Conservation (phyloP, 1,140 invertebrate genomes). For the Protaetia brevitarsis region DNA sequence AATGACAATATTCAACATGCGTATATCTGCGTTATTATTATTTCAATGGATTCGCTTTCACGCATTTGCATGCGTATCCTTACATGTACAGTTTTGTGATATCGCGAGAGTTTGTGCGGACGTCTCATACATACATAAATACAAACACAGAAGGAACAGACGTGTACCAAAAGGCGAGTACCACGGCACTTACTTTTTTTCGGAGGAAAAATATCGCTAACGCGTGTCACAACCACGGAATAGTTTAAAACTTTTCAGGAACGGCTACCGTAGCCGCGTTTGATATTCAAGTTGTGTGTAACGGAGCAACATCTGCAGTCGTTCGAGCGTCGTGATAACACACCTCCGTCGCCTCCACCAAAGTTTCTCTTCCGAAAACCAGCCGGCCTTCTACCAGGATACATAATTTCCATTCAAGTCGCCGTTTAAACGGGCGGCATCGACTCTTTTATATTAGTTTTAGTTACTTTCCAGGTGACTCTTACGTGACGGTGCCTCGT, state of each 20-base stretch:
- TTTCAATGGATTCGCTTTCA: slow-evolving; percentile 1
- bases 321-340: slow-evolving; percentile 5
- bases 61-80: neutral
- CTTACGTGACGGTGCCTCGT: neutral
- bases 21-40: neutral
- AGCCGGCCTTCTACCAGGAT: neutral
- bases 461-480: slow-evolving; percentile 5
- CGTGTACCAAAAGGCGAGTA: too few relatives aligned
- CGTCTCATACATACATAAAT: neutral
- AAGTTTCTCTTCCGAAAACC: neutral
- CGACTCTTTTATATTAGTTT: slow-evolving; percentile 13
- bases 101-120: neutral
- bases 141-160: too few relatives aligned
- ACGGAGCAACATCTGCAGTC: slow-evolving; percentile 1
- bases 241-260: neutral
- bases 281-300: neutral
- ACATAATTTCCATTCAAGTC: slow-evolving; percentile 11
- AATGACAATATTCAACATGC: too few relatives aligned
- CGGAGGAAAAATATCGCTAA: neutral
- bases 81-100: neutral
- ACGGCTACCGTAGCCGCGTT: neutral
- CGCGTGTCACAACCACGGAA: neutral
- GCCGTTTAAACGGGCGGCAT: neutral
- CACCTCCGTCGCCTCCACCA: slow-evolving; percentile 3
- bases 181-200: neutral